Evolutionary conservation across 2,888 invertebrate species (phyloP).

Genomic region (Philereme transversata): DNA sequence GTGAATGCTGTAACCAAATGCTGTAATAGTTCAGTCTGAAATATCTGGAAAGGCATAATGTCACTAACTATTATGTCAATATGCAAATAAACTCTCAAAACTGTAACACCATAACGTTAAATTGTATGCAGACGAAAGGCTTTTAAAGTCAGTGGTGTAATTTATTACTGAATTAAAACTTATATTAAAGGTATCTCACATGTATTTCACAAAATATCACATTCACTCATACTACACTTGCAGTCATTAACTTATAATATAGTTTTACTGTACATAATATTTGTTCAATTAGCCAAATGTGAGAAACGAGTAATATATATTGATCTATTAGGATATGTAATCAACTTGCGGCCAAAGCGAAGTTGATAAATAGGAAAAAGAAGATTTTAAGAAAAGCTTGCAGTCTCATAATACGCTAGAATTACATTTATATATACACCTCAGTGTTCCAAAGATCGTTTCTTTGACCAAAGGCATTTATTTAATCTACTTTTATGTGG

Average conservation of each 20-base stretch:
- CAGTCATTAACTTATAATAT: too few relatives aligned
- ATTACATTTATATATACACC: constrained; percentile 18
- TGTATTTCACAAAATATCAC: too few relatives aligned
- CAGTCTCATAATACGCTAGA: constrained; percentile 16
- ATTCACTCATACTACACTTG: too few relatives aligned
- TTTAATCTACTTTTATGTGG: neutral
- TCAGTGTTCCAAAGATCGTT: constrained; percentile 22
- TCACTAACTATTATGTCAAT: neutral
- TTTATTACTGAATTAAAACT: neutral
- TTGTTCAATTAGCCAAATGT: constrained; percentile 14
- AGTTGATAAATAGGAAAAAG: constrained; percentile 11
- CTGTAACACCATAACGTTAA: constrained; percentile 2
- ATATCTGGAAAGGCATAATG: constrained; percentile 11
- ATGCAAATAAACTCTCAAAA: constrained; percentile 5
- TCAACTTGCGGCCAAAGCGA: constrained; percentile 13
- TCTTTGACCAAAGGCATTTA: constrained; percentile 18
- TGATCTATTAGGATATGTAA: constrained; percentile 7
- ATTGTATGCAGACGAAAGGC: constrained; percentile 5
- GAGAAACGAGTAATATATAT: constrained; percentile 3
- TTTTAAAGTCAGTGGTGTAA: constrained; percentile 6
- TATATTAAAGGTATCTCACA: too few relatives aligned
- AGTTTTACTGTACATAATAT: too few relatives aligned
- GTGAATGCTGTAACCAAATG: neutral
- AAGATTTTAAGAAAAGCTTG: constrained; percentile 13
- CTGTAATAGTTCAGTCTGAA: constrained; percentile 2